Conservation (phyloP, 2,113 vertebrate species). For the Hirundichthys speculiger region DNA sequence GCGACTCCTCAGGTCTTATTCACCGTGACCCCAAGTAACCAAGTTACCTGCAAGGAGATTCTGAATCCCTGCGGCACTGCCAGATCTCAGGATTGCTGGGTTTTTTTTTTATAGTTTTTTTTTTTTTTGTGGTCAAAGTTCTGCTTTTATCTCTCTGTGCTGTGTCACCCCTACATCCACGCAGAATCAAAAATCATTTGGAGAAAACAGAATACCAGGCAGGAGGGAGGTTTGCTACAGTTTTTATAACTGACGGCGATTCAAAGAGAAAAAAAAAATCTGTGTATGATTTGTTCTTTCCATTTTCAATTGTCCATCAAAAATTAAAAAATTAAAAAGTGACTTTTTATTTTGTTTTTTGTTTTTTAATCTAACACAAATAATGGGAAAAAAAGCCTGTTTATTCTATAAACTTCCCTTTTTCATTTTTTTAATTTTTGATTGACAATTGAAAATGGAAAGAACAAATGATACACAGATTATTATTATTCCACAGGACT, state of each 20-base stretch:
- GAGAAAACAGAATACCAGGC: background rate
- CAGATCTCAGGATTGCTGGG: conserved; percentile 6
- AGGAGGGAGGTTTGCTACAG: background rate
- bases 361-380: no score
- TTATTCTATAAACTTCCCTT: no score
- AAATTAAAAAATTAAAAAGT: no score
- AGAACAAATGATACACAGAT: no score
- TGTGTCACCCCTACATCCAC: conserved; percentile 15
- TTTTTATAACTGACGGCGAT: background rate
- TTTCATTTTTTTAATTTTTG: no score
- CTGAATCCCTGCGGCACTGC: conserved; percentile 1
- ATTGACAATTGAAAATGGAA: no score
- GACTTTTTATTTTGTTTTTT: no score
- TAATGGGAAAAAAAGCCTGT: no score
- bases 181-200: conserved; percentile 18
- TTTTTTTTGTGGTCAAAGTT: background rate
- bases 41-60: conserved; percentile 6
- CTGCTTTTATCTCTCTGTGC: background rate
- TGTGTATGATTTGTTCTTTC: no score
- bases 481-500: no score
- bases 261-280: background rate
- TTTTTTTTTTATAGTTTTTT: conserved; percentile 15
- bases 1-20: conserved; percentile 31
- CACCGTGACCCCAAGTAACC: conserved; percentile 9
- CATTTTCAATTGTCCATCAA: no score